Conservation (phyloP, 1,140 invertebrate species). For the Leptinotarsa undecemlineata region DNA sequence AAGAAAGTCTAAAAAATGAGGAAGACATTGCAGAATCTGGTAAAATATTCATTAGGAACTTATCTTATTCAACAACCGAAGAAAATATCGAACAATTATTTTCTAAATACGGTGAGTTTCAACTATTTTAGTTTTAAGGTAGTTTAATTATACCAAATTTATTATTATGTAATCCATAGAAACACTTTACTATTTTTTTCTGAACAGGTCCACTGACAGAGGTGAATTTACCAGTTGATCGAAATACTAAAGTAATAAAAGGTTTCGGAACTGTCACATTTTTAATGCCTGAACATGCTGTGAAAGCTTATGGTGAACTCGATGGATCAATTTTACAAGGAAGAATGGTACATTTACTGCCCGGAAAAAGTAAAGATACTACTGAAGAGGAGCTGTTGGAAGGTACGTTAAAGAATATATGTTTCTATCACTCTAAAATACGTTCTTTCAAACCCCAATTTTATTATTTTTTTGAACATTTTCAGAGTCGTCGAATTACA, state of each 20-base stretch:
- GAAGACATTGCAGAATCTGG: conserved; percentile 90
- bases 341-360: conserved; percentile 90
- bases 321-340: conserved; percentile 91
- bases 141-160: not conserved
- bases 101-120: conserved; percentile 77
- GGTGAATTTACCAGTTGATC: conserved; percentile 88
- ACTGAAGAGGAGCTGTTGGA: conserved; percentile 60
- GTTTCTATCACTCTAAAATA: conserved; percentile 1
- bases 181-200: too few relatives aligned
- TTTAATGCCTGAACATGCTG: conserved; percentile 94
- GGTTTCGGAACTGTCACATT: conserved; percentile 94
- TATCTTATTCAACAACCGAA: conserved; percentile 86
- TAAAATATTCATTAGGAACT: conserved; percentile 93
- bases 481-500: conserved; percentile 71
- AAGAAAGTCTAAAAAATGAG: conserved; percentile 70
- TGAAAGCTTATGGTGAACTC: conserved; percentile 82
- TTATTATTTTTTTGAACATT: conserved; percentile 27
- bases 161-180: not conserved
- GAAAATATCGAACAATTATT: conserved; percentile 85
- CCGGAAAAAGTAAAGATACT: conserved; percentile 75
- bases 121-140: conserved; percentile 18
- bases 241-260: conserved; percentile 79
- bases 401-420: conserved; percentile 50
- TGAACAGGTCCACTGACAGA: conserved; percentile 80
- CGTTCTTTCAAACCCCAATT: not conserved